Evolutionary conservation across 2,797 vertebrate genomes (phyloP), one percentile per base, ranked within the genome.

Genomic region (Acanthornis magna): DNA sequence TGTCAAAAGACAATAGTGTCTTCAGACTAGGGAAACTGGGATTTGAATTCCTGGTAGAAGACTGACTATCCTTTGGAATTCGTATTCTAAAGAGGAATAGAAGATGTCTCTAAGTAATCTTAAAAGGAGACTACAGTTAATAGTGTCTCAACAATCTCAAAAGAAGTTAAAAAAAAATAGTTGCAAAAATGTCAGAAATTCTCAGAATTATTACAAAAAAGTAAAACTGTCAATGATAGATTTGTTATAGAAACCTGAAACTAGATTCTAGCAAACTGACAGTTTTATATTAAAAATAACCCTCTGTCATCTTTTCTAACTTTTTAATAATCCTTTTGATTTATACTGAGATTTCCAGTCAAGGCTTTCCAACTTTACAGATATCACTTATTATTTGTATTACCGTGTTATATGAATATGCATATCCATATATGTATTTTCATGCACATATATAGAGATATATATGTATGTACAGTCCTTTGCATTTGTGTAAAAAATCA

Each of bases 31-130:
- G 66, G 89, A 90, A 70, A 82, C 13, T 29, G 73, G 66, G 77
- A 86, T 96, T 96, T 93, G 55, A 87, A 57, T 93, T 91, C 81
- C 42, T 94, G 16, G 43, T 81, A 91, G 63, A 66, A 93, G 62
- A 84, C 21, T 84, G 66, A 89, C 70, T 96, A 71, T 68, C 55
- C 55, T 93, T 90, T 88, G 53, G 55, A 32, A 88, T 91, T 94
- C 43, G 85, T 54, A 81, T 50, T 61, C 54, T 86, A 50, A 72
- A 63, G 48, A 84, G 45, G 78, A 94, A 34, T 30, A 70, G n/a
- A 91, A 67, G 67, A 93, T 27, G 2, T 70, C 61, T 92, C 71
- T 60, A 85, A 72, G n/a, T 66, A 88, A 83, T 75, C 53, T 67
- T 63, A 45, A 96, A 86, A 93, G 74, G 38, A 95, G 71, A 93